Conservation (phyloP, 2,797 vertebrate genomes). For the Rhodeus uyekii region DNA sequence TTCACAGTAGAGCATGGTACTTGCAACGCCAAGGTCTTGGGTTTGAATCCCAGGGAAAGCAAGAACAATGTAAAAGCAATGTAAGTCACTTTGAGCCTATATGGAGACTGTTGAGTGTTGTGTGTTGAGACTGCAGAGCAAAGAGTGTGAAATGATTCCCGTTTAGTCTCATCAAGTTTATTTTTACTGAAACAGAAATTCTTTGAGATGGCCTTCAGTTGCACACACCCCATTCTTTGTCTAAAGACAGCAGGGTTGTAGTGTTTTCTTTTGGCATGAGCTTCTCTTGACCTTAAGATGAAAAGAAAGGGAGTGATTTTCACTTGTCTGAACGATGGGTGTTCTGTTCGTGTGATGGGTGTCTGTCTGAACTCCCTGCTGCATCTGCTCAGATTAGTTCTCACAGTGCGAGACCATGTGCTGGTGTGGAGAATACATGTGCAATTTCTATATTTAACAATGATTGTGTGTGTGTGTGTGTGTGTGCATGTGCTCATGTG, state of each 20-base stretch:
- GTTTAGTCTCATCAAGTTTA: conserved; percentile 1
- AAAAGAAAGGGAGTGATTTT: conserved; percentile 29
- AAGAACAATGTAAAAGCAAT: no score
- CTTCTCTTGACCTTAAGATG: conserved; percentile 24
- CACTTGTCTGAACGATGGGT: background rate
- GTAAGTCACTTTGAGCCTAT: no score
- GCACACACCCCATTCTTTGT: background rate
- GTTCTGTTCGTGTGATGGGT: background rate
- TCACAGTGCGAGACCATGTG: background rate
- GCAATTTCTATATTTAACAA: background rate
- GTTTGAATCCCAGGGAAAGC: no score
- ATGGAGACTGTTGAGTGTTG: no score
- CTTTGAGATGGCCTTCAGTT: conserved; percentile 3
- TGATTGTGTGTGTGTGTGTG: background rate
- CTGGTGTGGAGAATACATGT: conserved; percentile 6
- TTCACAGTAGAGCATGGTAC: no score
- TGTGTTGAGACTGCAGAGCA: background rate
- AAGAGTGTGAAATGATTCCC: background rate
- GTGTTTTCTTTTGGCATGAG: background rate
- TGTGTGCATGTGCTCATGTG: background rate
- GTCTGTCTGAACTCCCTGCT: background rate
- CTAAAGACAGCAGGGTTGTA: conserved; percentile 15
- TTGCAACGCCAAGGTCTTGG: no score
- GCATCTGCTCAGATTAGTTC: background rate
- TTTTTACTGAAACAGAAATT: conserved; percentile 9